These are phyloP conservation scores for Pedionomus torquatus DNA, from an alignment of 2,113 vertebrate species.

Conservation along the genomic window DNA sequence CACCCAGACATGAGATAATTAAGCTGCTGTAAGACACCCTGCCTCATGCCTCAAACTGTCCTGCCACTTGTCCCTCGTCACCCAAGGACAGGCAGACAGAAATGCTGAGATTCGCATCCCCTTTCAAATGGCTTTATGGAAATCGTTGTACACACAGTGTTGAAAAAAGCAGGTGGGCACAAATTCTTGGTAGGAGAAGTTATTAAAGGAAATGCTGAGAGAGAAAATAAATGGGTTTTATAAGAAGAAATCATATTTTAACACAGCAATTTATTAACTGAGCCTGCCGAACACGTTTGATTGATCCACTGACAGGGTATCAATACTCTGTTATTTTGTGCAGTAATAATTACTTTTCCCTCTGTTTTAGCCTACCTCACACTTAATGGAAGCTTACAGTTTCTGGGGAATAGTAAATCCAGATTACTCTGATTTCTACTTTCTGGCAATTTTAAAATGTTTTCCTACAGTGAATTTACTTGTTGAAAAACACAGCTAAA, in stretches of 20 bases:
- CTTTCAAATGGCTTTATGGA: background rate
- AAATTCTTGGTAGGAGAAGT: background rate
- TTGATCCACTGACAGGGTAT: background rate
- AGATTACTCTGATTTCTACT: background rate
- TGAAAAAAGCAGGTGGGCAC: background rate
- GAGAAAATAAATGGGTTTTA: background rate
- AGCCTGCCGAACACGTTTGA: background rate
- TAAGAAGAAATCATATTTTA: background rate
- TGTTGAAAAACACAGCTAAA: background rate
- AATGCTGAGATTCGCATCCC: background rate
- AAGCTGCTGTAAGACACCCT: background rate
- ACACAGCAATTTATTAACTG: constrained; percentile 1
- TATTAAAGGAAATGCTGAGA: background rate
- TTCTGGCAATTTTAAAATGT: background rate
- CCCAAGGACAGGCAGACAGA: background rate
- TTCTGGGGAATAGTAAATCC: background rate
- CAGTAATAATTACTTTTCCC: background rate
- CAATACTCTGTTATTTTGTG: constrained; percentile 18
- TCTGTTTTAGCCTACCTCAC: background rate
- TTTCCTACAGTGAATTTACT: background rate
- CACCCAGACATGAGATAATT: constrained; percentile 13
- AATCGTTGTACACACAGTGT: background rate
- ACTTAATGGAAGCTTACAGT: background rate
- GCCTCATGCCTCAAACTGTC: background rate
- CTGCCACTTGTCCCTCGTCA: background rate